Conservation (phyloP, 2,888 invertebrate genomes). For the Diplazon laetatorius region DNA sequence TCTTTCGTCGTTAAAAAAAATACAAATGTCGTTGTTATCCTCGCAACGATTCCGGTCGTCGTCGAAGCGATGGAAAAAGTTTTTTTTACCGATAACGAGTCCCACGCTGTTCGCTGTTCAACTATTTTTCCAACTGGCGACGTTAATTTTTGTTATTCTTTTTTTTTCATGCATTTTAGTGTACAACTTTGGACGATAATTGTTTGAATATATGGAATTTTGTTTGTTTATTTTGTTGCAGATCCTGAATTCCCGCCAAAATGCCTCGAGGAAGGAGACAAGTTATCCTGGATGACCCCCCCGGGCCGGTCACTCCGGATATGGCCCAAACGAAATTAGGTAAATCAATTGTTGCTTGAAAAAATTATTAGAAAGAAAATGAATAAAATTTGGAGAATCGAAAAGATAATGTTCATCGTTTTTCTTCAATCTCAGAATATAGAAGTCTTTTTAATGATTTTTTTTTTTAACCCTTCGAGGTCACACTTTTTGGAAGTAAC, state of each 20-base stretch:
- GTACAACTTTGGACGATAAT: too few species aligned
- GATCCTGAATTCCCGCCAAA: slow-evolving; percentile 65
- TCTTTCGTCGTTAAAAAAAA: slow-evolving; percentile 18
- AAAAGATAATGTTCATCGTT: slow-evolving; percentile 16
- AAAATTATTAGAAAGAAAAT: too few species aligned
- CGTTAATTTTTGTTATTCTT: too few species aligned
- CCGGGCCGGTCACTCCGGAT: slow-evolving; percentile 81
- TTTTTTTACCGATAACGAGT: too few species aligned
- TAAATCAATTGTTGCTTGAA: slow-evolving; percentile 66
- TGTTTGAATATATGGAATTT: background rate
- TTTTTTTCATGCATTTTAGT: too few species aligned
- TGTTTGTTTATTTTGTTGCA: slow-evolving; percentile 28
- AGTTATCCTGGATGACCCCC: slow-evolving; percentile 81
- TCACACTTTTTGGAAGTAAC: too few species aligned
- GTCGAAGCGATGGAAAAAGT: slow-evolving; percentile 25
- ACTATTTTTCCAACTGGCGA: too few species aligned
- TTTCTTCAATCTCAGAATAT: too few species aligned
- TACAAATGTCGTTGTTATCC: slow-evolving; percentile 12
- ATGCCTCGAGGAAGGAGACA: slow-evolving; percentile 82
- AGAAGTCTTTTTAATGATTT: too few species aligned
- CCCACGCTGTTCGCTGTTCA: too few species aligned
- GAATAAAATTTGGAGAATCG: background rate
- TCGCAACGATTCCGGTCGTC: slow-evolving; percentile 7
- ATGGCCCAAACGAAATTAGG: slow-evolving; percentile 81
- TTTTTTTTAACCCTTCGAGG: too few species aligned